Evolutionary conservation across 2,113 vertebrate genomes (phyloP).

Genomic region (Chionomys nivalis): DNA sequence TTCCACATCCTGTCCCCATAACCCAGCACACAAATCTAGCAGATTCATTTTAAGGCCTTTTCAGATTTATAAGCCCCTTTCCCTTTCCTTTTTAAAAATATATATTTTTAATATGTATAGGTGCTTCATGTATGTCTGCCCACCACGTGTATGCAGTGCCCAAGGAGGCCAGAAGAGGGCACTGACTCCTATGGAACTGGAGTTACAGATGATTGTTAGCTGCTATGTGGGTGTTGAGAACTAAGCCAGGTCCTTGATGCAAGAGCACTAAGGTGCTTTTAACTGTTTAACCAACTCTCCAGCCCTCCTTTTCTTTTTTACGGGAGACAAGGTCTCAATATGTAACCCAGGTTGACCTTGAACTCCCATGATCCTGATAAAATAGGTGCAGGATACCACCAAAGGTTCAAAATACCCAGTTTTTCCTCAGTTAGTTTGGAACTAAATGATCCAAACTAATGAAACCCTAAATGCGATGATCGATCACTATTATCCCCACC

Average conservation of each 20-base stretch:
- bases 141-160: background rate
- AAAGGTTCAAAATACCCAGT: background rate
- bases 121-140: background rate
- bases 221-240: background rate
- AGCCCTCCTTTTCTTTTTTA: background rate
- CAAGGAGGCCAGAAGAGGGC: background rate
- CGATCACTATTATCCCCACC: background rate
- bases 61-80: background rate
- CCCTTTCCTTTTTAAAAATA: background rate
- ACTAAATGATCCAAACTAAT: constrained; percentile 1
- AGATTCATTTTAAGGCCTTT: background rate
- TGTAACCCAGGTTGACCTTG: background rate
- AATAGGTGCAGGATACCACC: too few species aligned
- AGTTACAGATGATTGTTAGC: background rate
- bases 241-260: background rate
- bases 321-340: background rate
- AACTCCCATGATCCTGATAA: background rate
- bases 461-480: background rate
- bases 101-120: background rate
- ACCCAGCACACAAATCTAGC: background rate
- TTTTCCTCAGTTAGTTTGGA: background rate
- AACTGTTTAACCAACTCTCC: background rate
- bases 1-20: background rate
- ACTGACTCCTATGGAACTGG: background rate
- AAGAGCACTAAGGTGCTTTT: background rate